phyloP scores from a whole-genome alignment of 2,888 invertebrate genomes.

The Aethes cnicana region DNA sequence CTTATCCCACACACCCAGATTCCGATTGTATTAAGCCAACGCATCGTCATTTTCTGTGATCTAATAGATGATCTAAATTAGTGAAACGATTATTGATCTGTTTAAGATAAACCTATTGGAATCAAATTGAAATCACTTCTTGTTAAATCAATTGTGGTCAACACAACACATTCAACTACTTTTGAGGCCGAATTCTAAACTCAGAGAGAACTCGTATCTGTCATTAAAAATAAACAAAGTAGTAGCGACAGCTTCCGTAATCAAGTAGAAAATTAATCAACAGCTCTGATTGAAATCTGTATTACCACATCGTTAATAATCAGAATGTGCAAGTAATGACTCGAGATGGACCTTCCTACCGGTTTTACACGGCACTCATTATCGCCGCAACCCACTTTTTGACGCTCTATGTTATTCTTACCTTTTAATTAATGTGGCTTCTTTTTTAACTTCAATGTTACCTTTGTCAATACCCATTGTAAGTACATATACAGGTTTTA shows the following conservation, averaged over 20 bases:
- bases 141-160: conserved; percentile 11
- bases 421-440: conserved; percentile 41
- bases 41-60: conserved; percentile 24
- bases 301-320: conserved; percentile 65
- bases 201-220: background rate
- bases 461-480: background rate
- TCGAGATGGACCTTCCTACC: conserved; percentile 71
- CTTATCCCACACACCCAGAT: conserved; percentile 20
- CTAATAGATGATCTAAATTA: conserved; percentile 26
- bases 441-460: background rate
- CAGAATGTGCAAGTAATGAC: conserved; percentile 76
- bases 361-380: conserved; percentile 76
- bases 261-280: conserved; percentile 77
- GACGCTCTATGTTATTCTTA: conserved; percentile 19
- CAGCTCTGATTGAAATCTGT: conserved; percentile 71
- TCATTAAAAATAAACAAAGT: conserved; percentile 42
- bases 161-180: conserved; percentile 12
- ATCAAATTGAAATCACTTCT: conserved; percentile 18
- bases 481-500: background rate
- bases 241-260: conserved; percentile 60
- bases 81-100: conserved; percentile 8
- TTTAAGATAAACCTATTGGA: conserved; percentile 16
- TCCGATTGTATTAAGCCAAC: conserved; percentile 7
- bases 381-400: conserved; percentile 59
- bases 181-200: no score